Evolutionary conservation across 1,140 invertebrate genomes (phyloP).

Genomic region (Trypoxylus dichotomus): DNA sequence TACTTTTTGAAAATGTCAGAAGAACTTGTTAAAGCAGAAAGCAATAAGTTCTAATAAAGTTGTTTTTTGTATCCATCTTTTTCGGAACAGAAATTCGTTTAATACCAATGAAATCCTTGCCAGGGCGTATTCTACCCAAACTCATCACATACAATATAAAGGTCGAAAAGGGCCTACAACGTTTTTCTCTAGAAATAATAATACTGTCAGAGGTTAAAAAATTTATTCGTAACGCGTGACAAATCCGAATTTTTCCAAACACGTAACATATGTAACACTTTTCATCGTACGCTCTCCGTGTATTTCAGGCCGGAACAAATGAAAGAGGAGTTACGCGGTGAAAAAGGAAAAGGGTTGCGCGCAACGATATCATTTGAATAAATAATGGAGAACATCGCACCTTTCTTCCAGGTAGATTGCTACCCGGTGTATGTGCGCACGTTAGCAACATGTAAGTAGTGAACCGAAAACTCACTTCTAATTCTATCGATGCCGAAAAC

Average conservation of each 20-base stretch:
- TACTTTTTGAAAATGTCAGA: no score
- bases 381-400: constrained; percentile 34
- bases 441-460: background rate
- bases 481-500: background rate
- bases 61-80: background rate
- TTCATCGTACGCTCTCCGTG: background rate
- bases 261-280: constrained; percentile 8
- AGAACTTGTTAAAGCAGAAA: no score
- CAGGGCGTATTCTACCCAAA: no score
- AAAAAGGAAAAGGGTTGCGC: constrained; percentile 25
- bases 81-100: background rate
- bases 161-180: background rate
- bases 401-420: constrained; percentile 12
- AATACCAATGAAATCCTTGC: background rate
- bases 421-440: background rate
- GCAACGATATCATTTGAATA: constrained; percentile 34
- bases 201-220: constrained; percentile 21
- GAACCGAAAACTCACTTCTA: constrained; percentile 2
- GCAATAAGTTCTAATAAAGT: no score
- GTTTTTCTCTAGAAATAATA: background rate
- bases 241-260: constrained; percentile 9
- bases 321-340: background rate
- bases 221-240: constrained; percentile 11
- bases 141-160: background rate
- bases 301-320: background rate